Percentiles rank a stretch among this genome's conserved stretches.
phyloP scores from a whole-genome alignment of 2,113 vertebrate species.

The Nothobranchius furzeri region DNA sequence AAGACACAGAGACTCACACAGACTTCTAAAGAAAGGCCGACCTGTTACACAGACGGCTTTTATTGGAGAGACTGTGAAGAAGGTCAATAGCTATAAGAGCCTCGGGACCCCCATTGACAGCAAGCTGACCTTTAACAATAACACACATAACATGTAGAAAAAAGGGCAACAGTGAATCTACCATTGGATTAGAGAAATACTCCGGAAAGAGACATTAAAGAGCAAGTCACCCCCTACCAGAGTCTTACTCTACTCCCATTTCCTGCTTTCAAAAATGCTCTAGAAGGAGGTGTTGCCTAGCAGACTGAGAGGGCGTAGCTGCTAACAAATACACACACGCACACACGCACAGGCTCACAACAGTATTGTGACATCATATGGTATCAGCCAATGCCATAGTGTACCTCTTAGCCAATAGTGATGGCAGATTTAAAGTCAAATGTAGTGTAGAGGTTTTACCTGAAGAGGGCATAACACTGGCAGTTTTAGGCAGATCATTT shows the following conservation, averaged over 20 bases:
- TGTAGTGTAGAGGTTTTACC: too few species aligned
- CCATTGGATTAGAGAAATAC: neutral
- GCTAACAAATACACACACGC: too few species aligned
- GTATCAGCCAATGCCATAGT: too few species aligned
- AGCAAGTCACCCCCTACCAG: neutral
- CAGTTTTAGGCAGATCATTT: too few species aligned
- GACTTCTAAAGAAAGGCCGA: neutral
- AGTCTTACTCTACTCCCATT: neutral
- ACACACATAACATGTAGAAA: neutral
- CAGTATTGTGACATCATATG: too few species aligned
- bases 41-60: neutral
- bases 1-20: neutral
- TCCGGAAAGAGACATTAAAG: neutral
- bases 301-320: too few species aligned
- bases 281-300: too few species aligned
- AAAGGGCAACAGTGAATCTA: neutral
- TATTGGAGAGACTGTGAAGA: slow-evolving; percentile 1
- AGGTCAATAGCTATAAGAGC: slow-evolving; percentile 6
- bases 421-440: too few species aligned
- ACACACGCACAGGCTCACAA: too few species aligned
- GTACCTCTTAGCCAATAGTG: too few species aligned
- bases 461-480: too few species aligned
- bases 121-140: slow-evolving; percentile 6
- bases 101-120: slow-evolving; percentile 4
- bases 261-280: too few species aligned